Evolutionary conservation across 2,797 vertebrate species (phyloP).

Genomic region (Cossypha caffra): DNA sequence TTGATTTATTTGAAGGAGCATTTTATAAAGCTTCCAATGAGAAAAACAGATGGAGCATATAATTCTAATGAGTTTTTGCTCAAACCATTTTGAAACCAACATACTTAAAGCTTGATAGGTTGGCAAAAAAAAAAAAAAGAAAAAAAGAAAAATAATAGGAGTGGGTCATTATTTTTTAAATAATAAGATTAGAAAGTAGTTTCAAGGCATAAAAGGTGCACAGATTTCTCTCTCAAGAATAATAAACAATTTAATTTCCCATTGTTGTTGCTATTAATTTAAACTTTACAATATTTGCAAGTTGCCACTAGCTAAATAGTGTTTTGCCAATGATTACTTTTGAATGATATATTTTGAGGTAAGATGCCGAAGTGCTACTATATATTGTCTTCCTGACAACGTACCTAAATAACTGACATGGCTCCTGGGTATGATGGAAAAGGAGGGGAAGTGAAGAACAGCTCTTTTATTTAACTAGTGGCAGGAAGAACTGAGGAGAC

Average conservation of each 20-base stretch:
- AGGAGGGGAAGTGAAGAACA: neutral
- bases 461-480: neutral
- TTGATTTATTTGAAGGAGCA: slow-evolving; percentile 65
- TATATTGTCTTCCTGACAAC: neutral
- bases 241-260: slow-evolving; percentile 76
- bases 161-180: slow-evolving; percentile 76
- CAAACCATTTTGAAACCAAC: slow-evolving; percentile 64
- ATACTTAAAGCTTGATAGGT: slow-evolving; percentile 66
- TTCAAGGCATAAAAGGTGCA: slow-evolving; percentile 69
- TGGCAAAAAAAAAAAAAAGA: neutral
- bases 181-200: slow-evolving; percentile 76
- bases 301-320: slow-evolving; percentile 70
- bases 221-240: slow-evolving; percentile 72
- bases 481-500: neutral
- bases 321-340: slow-evolving; percentile 54
- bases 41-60: slow-evolving; percentile 71
- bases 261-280: slow-evolving; percentile 72
- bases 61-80: slow-evolving; percentile 70
- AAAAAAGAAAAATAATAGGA: slow-evolving; percentile 6
- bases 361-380: neutral
- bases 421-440: neutral
- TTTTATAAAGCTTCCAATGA: slow-evolving; percentile 69
- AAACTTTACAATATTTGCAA: slow-evolving; percentile 69
- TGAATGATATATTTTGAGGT: slow-evolving; percentile 48
- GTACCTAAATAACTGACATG: neutral